phyloP scores from a whole-genome alignment of 1,140 invertebrate species.

The Brachionus asplanchnoidis region DNA sequence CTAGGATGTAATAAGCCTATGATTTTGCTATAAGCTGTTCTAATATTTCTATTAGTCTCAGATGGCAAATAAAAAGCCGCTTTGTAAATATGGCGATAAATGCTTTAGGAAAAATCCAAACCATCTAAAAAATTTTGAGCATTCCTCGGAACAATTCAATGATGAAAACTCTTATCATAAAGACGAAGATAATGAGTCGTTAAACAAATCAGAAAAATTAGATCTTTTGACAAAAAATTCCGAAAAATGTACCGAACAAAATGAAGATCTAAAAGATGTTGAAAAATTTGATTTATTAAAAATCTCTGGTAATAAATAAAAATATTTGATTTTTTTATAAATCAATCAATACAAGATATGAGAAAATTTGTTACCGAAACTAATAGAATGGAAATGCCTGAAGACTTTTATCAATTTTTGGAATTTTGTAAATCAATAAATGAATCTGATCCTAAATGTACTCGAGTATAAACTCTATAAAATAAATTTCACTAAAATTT shows the following conservation, averaged over 20 bases:
- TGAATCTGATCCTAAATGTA: conserved; percentile 61
- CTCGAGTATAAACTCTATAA: not conserved
- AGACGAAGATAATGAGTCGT: not conserved
- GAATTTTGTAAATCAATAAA: conserved; percentile 69
- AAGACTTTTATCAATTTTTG: conserved; percentile 80
- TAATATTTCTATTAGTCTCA: not conserved
- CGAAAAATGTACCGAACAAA: not conserved
- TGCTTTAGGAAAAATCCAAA: conserved; percentile 77
- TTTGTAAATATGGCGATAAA: conserved; percentile 71
- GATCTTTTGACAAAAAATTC: not conserved
- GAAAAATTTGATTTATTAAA: conserved; percentile 2
- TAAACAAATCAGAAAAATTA: not conserved
- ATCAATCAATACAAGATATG: not conserved
- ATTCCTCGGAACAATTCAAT: conserved; percentile 58
- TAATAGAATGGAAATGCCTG: conserved; percentile 72
- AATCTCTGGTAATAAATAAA: not conserved
- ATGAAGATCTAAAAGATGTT: not conserved
- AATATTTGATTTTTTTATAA: not conserved
- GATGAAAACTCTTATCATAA: conserved; percentile 43
- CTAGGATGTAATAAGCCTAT: not conserved
- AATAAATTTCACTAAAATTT: conserved; percentile 1
- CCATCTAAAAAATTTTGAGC: conserved; percentile 72
- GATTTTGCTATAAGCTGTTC: not conserved
- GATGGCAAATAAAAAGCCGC: conserved; percentile 44
- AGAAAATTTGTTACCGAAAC: conserved; percentile 41